These are phyloP conservation scores for Corythoichthys intestinalis DNA, from an alignment of 2,113 vertebrate species.

Conservation along the genomic window DNA sequence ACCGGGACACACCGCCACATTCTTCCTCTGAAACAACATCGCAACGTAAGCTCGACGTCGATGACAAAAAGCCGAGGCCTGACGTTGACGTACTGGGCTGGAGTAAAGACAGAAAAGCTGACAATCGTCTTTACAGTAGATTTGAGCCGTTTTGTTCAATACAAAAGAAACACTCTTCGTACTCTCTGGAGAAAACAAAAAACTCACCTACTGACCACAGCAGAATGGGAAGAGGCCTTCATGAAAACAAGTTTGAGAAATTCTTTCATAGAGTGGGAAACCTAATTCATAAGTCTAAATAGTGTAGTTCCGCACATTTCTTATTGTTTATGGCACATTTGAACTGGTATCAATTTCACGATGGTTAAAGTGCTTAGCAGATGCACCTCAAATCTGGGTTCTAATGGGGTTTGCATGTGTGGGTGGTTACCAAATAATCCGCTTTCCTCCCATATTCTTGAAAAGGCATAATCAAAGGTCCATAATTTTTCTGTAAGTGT, in stretches of 20 bases:
- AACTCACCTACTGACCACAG: slow-evolving; percentile 56
- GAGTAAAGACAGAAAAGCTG: slow-evolving; percentile 59
- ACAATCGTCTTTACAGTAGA: slow-evolving; percentile 80
- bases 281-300: slow-evolving; percentile 84
- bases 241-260: slow-evolving; percentile 86
- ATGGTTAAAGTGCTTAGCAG: not conserved
- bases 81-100: slow-evolving; percentile 50
- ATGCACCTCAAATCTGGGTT: not conserved
- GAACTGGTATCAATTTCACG: not conserved
- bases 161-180: slow-evolving; percentile 64
- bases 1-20: slow-evolving; percentile 47
- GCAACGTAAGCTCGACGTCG: slow-evolving; percentile 17
- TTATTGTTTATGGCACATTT: not conserved
- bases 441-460: not conserved
- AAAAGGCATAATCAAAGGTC: not conserved
- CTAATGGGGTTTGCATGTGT: not conserved
- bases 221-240: slow-evolving; percentile 66
- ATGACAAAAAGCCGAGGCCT: slow-evolving; percentile 24
- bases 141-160: slow-evolving; percentile 82
- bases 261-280: slow-evolving; percentile 85
- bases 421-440: not conserved
- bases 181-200: slow-evolving; percentile 67
- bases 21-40: not conserved
- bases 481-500: not conserved
- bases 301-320: slow-evolving; percentile 9